Evolutionary conservation across 2,797 vertebrate genomes (phyloP).

Genomic region (Podarcis siculus): DNA sequence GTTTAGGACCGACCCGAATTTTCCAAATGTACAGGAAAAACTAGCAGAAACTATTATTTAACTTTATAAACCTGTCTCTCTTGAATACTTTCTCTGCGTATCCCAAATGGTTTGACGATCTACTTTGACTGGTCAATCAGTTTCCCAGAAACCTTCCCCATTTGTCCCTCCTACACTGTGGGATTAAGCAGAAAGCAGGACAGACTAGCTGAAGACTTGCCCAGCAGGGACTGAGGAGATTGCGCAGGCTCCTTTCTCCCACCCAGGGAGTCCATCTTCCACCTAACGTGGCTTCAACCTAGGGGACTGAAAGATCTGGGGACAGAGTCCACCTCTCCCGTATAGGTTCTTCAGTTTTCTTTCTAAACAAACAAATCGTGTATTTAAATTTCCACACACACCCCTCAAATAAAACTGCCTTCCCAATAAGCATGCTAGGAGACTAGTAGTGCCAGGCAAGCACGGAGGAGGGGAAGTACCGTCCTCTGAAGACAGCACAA

Average conservation of each 20-base stretch:
- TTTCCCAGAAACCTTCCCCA: not conserved
- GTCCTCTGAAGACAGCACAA: not conserved
- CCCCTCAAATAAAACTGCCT: not conserved
- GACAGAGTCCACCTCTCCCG: not conserved
- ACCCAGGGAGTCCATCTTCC: not conserved
- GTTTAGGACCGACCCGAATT: no score
- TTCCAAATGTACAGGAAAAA: not conserved
- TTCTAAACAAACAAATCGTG: not conserved
- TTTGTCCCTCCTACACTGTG: not conserved
- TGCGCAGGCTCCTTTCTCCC: not conserved
- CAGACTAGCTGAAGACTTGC: not conserved
- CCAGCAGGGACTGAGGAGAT: not conserved
- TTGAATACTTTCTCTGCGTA: not conserved
- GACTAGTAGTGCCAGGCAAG: not conserved
- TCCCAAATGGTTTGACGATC: not conserved
- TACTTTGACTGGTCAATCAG: no score
- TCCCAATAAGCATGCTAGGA: not conserved
- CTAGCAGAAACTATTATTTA: not conserved
- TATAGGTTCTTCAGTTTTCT: not conserved
- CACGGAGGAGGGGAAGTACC: not conserved
- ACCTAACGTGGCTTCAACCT: not conserved
- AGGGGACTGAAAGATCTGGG: not conserved
- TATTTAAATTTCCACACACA: not conserved
- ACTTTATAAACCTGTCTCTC: not conserved
- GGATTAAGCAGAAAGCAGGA: not conserved